These are phyloP conservation scores for Palythoa grandis DNA, from an alignment of 92 coral and sea anemone species.

Conservation along the genomic window DNA sequence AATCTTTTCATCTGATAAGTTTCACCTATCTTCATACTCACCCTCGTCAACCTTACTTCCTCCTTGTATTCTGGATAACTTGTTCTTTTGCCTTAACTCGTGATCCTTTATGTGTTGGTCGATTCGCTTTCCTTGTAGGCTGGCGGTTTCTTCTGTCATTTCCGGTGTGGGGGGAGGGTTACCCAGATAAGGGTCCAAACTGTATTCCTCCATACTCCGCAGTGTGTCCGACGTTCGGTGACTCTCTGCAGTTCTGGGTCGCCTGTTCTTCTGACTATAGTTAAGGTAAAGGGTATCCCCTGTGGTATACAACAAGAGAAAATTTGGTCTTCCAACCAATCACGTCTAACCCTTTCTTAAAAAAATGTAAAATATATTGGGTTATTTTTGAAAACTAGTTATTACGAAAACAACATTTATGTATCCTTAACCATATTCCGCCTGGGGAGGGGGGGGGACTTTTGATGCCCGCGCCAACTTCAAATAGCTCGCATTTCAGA, in stretches of 20 bases:
- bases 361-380: too few species aligned
- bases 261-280: slow-evolving; percentile 9
- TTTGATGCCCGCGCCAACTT: too few species aligned
- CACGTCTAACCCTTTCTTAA: too few species aligned
- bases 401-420: too few species aligned
- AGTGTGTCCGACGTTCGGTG: slow-evolving; percentile 45
- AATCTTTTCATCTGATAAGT: too few species aligned
- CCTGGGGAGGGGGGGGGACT: too few species aligned
- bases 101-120: slow-evolving; percentile 8
- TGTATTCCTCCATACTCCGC: slow-evolving; percentile 55
- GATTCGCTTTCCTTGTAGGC: background rate
- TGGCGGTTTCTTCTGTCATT: background rate
- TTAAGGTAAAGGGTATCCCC: slow-evolving; percentile 62
- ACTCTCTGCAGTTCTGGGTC: slow-evolving; percentile 71
- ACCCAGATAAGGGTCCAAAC: slow-evolving; percentile 68
- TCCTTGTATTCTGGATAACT: background rate
- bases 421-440: too few species aligned
- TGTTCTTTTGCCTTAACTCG: background rate
- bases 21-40: background rate
- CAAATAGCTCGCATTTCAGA: too few species aligned
- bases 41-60: slow-evolving; percentile 9
- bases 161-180: slow-evolving; percentile 28
- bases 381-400: too few species aligned
- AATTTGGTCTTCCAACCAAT: too few species aligned
- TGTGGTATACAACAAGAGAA: background rate